Percentiles rank a stretch among this genome's conserved stretches.
phyloP scores from a whole-genome alignment of 64 coral and sea anemone genomes.

The Dendrophyllia cribrosa region DNA sequence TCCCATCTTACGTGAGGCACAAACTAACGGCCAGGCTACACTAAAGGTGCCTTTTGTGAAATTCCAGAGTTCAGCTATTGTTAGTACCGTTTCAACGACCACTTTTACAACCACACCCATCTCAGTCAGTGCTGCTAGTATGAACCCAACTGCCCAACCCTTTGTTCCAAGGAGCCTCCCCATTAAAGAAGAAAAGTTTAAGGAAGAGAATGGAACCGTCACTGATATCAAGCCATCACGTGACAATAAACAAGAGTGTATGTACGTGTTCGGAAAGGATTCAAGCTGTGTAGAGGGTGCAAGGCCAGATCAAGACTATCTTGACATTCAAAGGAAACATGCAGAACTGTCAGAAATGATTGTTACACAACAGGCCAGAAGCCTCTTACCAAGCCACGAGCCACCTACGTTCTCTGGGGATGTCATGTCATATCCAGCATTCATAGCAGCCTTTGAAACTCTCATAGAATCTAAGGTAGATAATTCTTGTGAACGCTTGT shows the following conservation, averaged over 20 bases:
- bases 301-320: conserved; percentile 20
- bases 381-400: conserved; percentile 47
- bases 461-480: conserved; percentile 72
- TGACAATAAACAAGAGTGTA: not conserved
- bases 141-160: conserved; percentile 13
- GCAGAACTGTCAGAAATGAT: conserved; percentile 64
- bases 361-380: conserved; percentile 65
- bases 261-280: not conserved
- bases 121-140: not conserved
- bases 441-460: conserved; percentile 56
- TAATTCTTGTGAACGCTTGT: conserved; percentile 44
- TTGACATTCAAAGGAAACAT: conserved; percentile 65
- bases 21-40: not conserved
- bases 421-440: conserved; percentile 68
- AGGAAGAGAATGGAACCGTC: not conserved
- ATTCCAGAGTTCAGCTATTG: no score
- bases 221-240: not conserved
- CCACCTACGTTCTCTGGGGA: conserved; percentile 53
- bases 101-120: not conserved
- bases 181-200: no score
- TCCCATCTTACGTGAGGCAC: not conserved
- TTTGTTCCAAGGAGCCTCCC: not conserved
- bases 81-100: not conserved
- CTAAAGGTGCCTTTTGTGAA: not conserved
- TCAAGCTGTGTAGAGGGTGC: not conserved